phyloP scores from a whole-genome alignment of 2,888 invertebrate genomes.

The Xylota segnis region DNA sequence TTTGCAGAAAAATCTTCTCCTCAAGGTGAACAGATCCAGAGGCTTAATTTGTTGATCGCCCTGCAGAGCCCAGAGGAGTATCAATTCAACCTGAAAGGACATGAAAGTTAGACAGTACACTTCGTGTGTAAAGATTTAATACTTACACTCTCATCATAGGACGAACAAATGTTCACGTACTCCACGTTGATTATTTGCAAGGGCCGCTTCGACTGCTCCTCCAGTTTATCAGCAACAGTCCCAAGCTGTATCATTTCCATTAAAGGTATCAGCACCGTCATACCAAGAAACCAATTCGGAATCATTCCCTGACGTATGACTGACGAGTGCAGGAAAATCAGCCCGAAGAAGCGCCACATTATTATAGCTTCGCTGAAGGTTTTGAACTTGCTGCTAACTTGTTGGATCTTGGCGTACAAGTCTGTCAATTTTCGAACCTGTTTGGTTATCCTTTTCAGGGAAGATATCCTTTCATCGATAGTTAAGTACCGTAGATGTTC shows the following conservation, averaged over 20 bases:
- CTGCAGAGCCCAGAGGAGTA: neutral
- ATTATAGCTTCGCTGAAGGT: neutral
- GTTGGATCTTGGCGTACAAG: neutral
- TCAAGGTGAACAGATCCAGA: neutral
- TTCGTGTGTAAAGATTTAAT: neutral
- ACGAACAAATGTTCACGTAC: neutral
- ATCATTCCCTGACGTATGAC: too few relatives aligned
- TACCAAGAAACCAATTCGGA: too few relatives aligned
- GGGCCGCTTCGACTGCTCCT: neutral
- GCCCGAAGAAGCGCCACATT: neutral
- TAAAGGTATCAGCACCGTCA: too few relatives aligned
- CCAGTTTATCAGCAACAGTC: neutral
- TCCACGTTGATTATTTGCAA: slow-evolving; percentile 1
- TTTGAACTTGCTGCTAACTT: neutral
- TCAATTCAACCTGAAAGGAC: neutral
- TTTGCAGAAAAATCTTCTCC: neutral
- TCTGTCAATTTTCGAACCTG: neutral
- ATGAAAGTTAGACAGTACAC: too few relatives aligned
- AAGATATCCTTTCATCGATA: neutral
- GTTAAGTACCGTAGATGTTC: neutral
- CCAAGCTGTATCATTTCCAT: neutral
- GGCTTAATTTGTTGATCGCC: neutral
- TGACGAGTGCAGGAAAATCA: neutral
- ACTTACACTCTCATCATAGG: slow-evolving; percentile 2
- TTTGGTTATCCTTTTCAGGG: neutral